These are phyloP conservation scores for Synanthedon vespiformis DNA, from an alignment of 2,888 invertebrate genomes.

Conservation along the genomic window DNA sequence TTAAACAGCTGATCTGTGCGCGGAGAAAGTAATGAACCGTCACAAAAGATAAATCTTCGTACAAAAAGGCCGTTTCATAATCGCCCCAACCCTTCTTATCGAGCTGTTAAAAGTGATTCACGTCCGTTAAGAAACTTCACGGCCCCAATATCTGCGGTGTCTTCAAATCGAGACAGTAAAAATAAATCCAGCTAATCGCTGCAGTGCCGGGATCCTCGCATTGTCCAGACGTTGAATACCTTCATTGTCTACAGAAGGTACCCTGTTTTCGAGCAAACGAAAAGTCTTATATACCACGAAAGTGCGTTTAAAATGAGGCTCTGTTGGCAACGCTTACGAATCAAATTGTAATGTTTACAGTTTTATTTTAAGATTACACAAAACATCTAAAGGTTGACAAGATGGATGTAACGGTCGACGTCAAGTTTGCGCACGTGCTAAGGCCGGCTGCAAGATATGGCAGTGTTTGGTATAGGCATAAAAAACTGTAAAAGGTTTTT, in stretches of 20 bases:
- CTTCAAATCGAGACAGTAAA: conserved; percentile 42
- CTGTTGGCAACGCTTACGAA: conserved; percentile 14
- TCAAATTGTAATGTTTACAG: conserved; percentile 12
- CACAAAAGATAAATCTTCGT: neutral
- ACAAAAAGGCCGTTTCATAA: conserved; percentile 6
- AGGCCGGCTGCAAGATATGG: conserved; percentile 39
- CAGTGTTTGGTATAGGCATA: conserved; percentile 10
- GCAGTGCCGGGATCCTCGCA: conserved; percentile 33
- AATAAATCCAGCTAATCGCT: conserved; percentile 57
- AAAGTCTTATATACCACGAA: conserved; percentile 17
- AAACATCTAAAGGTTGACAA: conserved; percentile 50
- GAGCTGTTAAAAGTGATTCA: conserved; percentile 3
- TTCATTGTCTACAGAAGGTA: conserved; percentile 47
- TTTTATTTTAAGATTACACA: conserved; percentile 35
- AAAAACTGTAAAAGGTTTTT: conserved; percentile 8
- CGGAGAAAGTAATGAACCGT: neutral
- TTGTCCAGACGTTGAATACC: conserved; percentile 58
- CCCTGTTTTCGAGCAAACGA: conserved; percentile 8
- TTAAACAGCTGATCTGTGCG: neutral
- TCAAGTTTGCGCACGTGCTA: conserved; percentile 62
- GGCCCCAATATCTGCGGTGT: conserved; percentile 17
- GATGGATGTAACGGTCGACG: conserved; percentile 62
- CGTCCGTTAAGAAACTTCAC: conserved; percentile 6
- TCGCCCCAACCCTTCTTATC: conserved; percentile 16
- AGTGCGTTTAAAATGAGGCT: conserved; percentile 14